Conservation (phyloP, 1,140 invertebrate genomes). For the Daktulosphaira vitifoliae region DNA sequence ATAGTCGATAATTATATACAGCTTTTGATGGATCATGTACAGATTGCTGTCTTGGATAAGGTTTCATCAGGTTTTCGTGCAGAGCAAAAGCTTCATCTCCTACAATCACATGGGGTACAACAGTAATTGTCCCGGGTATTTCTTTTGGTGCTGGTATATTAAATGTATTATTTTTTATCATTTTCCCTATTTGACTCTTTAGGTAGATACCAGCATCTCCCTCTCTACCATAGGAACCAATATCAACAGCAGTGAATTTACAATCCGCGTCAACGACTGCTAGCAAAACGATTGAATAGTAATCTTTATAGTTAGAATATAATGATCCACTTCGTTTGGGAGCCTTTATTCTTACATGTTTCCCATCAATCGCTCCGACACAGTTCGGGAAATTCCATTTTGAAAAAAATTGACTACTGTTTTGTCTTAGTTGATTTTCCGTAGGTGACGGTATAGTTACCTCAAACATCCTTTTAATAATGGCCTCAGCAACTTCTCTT, state of each 20-base stretch:
- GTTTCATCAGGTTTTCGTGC: slow-evolving; percentile 42
- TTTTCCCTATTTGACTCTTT: slow-evolving; percentile 34
- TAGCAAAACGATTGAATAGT: slow-evolving; percentile 46
- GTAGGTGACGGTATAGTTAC: slow-evolving; percentile 7
- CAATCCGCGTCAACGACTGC: slow-evolving; percentile 47
- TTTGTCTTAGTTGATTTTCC: slow-evolving; percentile 38
- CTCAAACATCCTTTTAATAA: neutral
- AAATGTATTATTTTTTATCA: slow-evolving; percentile 33
- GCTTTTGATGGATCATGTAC: slow-evolving; percentile 31
- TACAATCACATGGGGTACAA: slow-evolving; percentile 39
- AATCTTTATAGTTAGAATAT: slow-evolving; percentile 47
- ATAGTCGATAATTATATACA: slow-evolving; percentile 44
- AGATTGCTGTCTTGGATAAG: slow-evolving; percentile 39
- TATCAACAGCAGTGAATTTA: slow-evolving; percentile 45
- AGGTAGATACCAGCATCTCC: slow-evolving; percentile 42
- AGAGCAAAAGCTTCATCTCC: slow-evolving; percentile 45
- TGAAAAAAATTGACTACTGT: slow-evolving; percentile 41
- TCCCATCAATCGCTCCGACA: slow-evolving; percentile 44
- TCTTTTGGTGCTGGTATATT: slow-evolving; percentile 29
- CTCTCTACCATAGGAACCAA: slow-evolving; percentile 44
- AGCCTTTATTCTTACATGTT: slow-evolving; percentile 42
- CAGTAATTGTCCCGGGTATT: slow-evolving; percentile 30
- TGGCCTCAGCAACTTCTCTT: slow-evolving; percentile 5
- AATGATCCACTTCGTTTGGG: slow-evolving; percentile 42
- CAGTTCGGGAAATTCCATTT: slow-evolving; percentile 40